These are phyloP conservation scores for Morone chrysops DNA, from an alignment of 2,113 vertebrate genomes.

Conservation along the genomic window DNA sequence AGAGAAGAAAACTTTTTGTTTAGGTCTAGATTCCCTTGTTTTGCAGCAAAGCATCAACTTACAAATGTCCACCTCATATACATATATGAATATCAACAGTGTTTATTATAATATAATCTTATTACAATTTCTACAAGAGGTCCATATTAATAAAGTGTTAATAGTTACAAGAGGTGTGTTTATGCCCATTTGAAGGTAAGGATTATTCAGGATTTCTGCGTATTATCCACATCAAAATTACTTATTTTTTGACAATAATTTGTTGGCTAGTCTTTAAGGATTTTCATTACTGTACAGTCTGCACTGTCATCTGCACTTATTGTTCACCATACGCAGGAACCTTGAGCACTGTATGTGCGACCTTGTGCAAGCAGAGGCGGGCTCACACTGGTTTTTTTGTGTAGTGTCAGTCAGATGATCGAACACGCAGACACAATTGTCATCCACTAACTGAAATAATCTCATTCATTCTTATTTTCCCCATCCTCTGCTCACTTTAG, in stretches of 20 bases:
- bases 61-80: constrained; percentile 63
- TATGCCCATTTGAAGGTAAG: constrained; percentile 26
- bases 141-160: constrained; percentile 52
- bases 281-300: background rate
- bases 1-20: constrained; percentile 27
- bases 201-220: constrained; percentile 49
- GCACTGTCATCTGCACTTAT: background rate
- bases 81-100: constrained; percentile 66
- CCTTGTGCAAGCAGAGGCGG: constrained; percentile 19
- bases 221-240: constrained; percentile 6
- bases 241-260: background rate
- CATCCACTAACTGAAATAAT: constrained; percentile 11
- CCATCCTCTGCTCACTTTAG: background rate
- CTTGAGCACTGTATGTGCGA: constrained; percentile 37
- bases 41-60: constrained; percentile 62
- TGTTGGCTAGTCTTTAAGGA: constrained; percentile 15
- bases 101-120: constrained; percentile 51
- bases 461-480: background rate
- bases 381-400: constrained; percentile 14
- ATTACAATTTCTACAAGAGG: constrained; percentile 65
- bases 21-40: constrained; percentile 36
- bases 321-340: constrained; percentile 33
- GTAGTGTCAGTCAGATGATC: constrained; percentile 21
- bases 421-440: constrained; percentile 2
- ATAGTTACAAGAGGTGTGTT: constrained; percentile 38